Base-by-base conservation (phyloP, 2,888 invertebrate species). In the Belgica antarctica region DNA sequence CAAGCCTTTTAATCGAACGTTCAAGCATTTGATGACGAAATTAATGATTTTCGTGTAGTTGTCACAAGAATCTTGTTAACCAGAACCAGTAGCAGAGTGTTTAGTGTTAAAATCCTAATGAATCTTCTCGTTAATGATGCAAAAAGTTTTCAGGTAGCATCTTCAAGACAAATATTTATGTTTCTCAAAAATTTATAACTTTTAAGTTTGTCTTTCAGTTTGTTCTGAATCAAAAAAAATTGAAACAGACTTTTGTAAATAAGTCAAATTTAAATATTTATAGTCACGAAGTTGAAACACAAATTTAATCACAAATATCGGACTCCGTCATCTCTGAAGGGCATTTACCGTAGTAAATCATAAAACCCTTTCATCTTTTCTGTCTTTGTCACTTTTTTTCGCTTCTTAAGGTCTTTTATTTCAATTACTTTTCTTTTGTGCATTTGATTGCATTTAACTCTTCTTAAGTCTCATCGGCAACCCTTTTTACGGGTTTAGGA, bases 391-490 rank as follows among this genome's bases (percentile, higher is more conserved):
- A n/a, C n/a, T n/a, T n/a, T n/a, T n/a, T n/a, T n/a, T n/a, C n/a
- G n/a, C 15, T 62, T 25, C 19, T 34, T 17, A 27, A 12, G 15
- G 31, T 3, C 15, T 19, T 31, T 66, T 66, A 19, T 17, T 68
- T 68, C 68, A 68, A 68, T 68, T 68, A 68, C 52, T 27, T 31
- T 68, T 68, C 68, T 68, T 68, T 68, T 68, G 68, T 68, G 68
- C 12, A 34, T 68, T 46, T 68, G 68, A 68, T 68, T 68, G 68
- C 68, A 52, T 68, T 46, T 68, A 65, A 65, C 63, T 65, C 63
- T 46, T 65, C 15, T n/a, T 65, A 19, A 10, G 27, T 68, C 22
- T 57, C 46, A 34, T 52, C 65, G 41, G 46, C 47, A 68, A 57
- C 68, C 52, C 52, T 47, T 57, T 57, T 36, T 63, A 46, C 27